These are phyloP conservation scores for Papilio protenor DNA, from an alignment of 2,888 invertebrate species.

Conservation along the genomic window DNA sequence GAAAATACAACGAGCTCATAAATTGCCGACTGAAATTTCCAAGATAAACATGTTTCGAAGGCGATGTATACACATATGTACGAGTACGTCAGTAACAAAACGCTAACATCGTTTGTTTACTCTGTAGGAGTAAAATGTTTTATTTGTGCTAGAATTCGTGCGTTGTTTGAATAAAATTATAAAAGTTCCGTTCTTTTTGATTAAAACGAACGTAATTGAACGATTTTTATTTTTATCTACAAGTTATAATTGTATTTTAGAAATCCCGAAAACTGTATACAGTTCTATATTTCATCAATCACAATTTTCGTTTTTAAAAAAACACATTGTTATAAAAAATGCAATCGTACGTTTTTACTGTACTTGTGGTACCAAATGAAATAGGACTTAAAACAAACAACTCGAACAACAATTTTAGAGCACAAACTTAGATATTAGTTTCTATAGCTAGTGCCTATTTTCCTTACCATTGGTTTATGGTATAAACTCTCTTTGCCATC, in stretches of 20 bases:
- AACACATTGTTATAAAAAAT: too few species aligned
- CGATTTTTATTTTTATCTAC: neutral
- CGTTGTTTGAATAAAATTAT: slow-evolving; percentile 26
- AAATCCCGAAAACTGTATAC: neutral
- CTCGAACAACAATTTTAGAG: too few species aligned
- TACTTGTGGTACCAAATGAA: neutral
- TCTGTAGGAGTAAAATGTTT: slow-evolving; percentile 34
- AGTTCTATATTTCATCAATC: too few species aligned
- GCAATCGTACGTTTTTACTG: neutral
- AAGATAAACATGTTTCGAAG: slow-evolving; percentile 35
- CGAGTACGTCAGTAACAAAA: slow-evolving; percentile 38
- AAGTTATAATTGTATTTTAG: neutral
- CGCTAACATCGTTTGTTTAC: slow-evolving; percentile 37
- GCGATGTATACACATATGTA: slow-evolving; percentile 15
- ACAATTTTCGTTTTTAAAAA: too few species aligned
- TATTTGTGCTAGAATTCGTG: slow-evolving; percentile 28
- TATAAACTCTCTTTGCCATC: too few species aligned
- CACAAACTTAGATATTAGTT: too few species aligned
- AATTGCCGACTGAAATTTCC: slow-evolving; percentile 23
- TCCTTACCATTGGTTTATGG: too few species aligned
- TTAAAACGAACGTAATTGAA: neutral
- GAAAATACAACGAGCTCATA: slow-evolving; percentile 13
- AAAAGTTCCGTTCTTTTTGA: slow-evolving; percentile 24
- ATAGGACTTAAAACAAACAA: neutral
- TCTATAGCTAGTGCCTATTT: too few species aligned